Evolutionary conservation across 2,888 invertebrate genomes (phyloP).

Genomic region (Dyspetes luteomarginatus): DNA sequence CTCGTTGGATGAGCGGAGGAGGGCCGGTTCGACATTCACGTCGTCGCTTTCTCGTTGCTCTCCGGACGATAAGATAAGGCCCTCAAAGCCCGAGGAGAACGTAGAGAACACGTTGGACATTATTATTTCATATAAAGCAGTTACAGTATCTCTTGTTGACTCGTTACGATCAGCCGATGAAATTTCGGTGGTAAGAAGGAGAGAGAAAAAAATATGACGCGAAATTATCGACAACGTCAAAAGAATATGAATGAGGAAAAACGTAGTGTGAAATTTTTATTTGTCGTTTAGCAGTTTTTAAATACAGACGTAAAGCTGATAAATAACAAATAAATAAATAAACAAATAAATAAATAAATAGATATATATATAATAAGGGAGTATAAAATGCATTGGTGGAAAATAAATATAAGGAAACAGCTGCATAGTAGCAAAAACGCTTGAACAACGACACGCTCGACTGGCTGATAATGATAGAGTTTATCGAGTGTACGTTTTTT

Average conservation of each 20-base stretch:
- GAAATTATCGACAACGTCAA: neutral
- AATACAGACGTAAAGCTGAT: no score
- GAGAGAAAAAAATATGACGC: neutral
- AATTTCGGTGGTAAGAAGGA: conserved; percentile 30
- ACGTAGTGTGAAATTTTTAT: neutral
- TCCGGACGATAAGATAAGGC: conserved; percentile 53
- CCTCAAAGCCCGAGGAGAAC: conserved; percentile 4
- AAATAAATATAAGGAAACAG: no score
- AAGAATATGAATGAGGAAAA: neutral
- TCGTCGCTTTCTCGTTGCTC: conserved; percentile 52
- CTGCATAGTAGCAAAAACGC: no score
- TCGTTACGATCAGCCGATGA: conserved; percentile 13
- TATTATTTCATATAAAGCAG: conserved; percentile 32
- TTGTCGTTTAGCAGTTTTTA: no score
- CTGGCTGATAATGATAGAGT: no score
- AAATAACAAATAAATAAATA: no score
- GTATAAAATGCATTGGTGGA: neutral
- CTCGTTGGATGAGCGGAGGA: conserved; percentile 35
- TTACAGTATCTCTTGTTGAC: conserved; percentile 22
- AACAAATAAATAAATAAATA: neutral
- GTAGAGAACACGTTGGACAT: neutral
- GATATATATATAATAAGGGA: neutral
- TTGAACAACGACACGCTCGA: no score
- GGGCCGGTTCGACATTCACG: conserved; percentile 50
- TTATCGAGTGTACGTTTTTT: neutral